Percentiles rank a stretch among this genome's conserved stretches.
These are phyloP conservation scores for Cyclargus thomasi DNA, from an alignment of 1,140 invertebrate genomes.

Conservation along the genomic window DNA sequence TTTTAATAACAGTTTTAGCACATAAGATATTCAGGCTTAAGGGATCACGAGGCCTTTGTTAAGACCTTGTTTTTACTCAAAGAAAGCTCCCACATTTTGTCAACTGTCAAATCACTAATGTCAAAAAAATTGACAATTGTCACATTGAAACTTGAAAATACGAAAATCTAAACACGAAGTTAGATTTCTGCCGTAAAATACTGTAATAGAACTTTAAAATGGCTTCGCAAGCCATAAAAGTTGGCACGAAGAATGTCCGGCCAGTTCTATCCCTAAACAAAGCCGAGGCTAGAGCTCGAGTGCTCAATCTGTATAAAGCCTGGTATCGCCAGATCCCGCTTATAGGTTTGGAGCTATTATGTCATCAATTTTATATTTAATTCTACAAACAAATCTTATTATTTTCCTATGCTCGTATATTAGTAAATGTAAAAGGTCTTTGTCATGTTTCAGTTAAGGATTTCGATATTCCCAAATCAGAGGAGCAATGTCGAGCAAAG, in stretches of 20 bases:
- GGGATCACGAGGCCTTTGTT: too few relatives aligned
- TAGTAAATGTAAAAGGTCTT: background rate
- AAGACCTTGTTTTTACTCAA: too few relatives aligned
- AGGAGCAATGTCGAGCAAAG: constrained; percentile 81
- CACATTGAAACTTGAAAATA: background rate
- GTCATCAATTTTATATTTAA: constrained; percentile 47
- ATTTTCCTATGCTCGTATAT: constrained; percentile 16
- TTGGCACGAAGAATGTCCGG: constrained; percentile 82
- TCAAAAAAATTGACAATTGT: too few relatives aligned
- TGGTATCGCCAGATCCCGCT: constrained; percentile 91
- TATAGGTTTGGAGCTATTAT: constrained; percentile 79
- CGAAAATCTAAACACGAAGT: background rate
- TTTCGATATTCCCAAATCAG: constrained; percentile 86
- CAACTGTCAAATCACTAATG: background rate
- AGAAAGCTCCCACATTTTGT: background rate
- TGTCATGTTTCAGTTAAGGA: constrained; percentile 79
- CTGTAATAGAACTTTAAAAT: constrained; percentile 36
- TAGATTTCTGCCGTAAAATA: constrained; percentile 5
- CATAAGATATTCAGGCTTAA: too few relatives aligned
- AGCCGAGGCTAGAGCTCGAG: constrained; percentile 86
- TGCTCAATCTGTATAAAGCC: constrained; percentile 91
- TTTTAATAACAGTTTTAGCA: too few relatives aligned
- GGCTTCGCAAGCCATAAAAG: constrained; percentile 75
- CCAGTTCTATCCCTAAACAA: constrained; percentile 88
- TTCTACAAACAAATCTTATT: background rate